Evolutionary conservation across 2,888 invertebrate species (phyloP), one percentile per base, ranked within the genome.

Genomic region (Omphaloscelis lunosa): DNA sequence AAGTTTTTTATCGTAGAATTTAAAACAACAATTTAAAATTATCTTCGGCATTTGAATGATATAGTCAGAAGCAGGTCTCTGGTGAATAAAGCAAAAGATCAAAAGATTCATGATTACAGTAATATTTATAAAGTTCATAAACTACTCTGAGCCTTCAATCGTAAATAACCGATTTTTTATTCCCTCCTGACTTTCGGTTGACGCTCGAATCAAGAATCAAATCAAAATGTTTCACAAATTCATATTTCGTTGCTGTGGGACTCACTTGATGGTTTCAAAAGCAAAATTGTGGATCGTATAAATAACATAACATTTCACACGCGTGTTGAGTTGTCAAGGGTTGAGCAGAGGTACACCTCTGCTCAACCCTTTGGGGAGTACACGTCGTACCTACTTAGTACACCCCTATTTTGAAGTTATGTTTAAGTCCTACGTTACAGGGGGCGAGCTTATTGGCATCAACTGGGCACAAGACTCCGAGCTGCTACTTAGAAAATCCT

Each of bases 181-280:
- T 79, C 71, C 51, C 83, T 48, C 65, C 17, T 34, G 83, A 66
- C 71, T 41, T 51, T 78, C 6, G 23, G 2, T 61, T 77, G 51
- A 59, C 34, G 56, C 61, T 77, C 27, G 58, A 77, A 77, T 83
- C 29, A 45, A 53, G 63, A 45, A 63, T 63, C 56, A 23, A 67
- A 63, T 82, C 48, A 82, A 66, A 82, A 65, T 29, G 58, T 34
- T 82, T 66, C 66, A 81, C 34, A 61, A 75, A 65, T 66, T 82
- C 45, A 66, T 29, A 48, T 27, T 29, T 27, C 4, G 6, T 62
- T 41, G 41, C 39, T 27, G 11, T 23, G 51, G 23, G 59, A 61
- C 34, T 39, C 20, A 17, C 29, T 75, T 27, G 34, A 39, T 12
- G 29, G 27, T 8, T 8, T 2, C 1, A 23, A 51, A 77, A 0